phyloP scores from a whole-genome alignment of 2,888 invertebrate species.

The Acanthoscelides obtectus region DNA sequence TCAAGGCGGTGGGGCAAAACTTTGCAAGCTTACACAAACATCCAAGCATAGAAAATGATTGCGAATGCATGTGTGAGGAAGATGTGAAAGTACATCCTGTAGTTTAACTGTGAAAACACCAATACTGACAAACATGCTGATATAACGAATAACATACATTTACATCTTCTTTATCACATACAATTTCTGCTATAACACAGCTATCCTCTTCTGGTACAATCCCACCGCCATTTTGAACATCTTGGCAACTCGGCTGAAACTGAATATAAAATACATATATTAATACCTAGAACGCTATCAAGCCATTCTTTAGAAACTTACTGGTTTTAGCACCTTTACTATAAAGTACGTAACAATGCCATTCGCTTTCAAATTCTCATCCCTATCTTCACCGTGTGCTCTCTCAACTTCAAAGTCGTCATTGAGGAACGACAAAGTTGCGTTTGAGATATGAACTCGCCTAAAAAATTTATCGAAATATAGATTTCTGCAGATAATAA shows the following conservation, averaged over 20 bases:
- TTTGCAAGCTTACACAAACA: too few species aligned
- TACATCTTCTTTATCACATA: constrained; percentile 46
- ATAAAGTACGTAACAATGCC: constrained; percentile 92
- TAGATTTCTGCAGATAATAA: too few species aligned
- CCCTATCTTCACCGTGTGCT: constrained; percentile 85
- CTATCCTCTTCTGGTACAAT: constrained; percentile 47
- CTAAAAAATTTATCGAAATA: constrained; percentile 58
- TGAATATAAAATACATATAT: constrained; percentile 23
- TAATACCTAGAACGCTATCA: neutral
- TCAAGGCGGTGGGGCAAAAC: too few species aligned
- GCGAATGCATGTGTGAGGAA: too few species aligned
- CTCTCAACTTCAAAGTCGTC: constrained; percentile 92
- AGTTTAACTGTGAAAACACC: too few species aligned
- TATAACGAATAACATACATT: constrained; percentile 31
- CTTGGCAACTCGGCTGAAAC: constrained; percentile 43
- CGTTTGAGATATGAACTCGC: constrained; percentile 89
- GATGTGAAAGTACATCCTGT: too few species aligned
- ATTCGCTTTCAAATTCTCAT: constrained; percentile 82
- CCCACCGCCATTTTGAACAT: constrained; percentile 48
- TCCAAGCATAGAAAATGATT: too few species aligned
- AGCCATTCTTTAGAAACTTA: constrained; percentile 45
- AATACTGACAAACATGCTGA: too few species aligned
- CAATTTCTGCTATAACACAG: constrained; percentile 45
- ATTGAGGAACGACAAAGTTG: constrained; percentile 79
- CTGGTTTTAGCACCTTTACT: constrained; percentile 77